Conservation (phyloP, 1,140 invertebrate genomes). For the Euwallacea similis region DNA sequence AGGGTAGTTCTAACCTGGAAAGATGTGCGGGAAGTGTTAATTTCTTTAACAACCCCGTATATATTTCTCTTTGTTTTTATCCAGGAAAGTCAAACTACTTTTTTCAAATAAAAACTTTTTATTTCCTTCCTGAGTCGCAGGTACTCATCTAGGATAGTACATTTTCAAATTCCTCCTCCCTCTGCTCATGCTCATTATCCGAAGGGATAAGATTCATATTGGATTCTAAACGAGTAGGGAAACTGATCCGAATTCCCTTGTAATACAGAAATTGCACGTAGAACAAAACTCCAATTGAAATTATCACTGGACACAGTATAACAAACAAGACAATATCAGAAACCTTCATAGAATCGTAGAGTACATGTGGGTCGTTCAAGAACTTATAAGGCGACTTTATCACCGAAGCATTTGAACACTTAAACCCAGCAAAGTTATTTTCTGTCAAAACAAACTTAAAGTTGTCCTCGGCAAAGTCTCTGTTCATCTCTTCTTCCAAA, state of each 20-base stretch:
- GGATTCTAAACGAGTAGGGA: slow-evolving; percentile 32
- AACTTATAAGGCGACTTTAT: background rate
- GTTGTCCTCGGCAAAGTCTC: slow-evolving; percentile 47
- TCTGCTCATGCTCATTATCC: slow-evolving; percentile 19
- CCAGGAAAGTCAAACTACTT: too few species aligned
- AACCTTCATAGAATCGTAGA: slow-evolving; percentile 9
- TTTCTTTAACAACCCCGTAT: too few species aligned
- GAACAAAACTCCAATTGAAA: slow-evolving; percentile 42
- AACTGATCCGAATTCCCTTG: slow-evolving; percentile 27
- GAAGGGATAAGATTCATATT: slow-evolving; percentile 39
- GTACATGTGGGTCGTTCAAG: background rate
- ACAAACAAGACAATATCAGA: slow-evolving; percentile 36
- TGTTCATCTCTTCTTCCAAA: slow-evolving; percentile 48
- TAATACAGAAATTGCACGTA: slow-evolving; percentile 46
- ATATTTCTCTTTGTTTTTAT: too few species aligned
- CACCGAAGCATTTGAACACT: background rate
- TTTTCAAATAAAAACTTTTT: too few species aligned
- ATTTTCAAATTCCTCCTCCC: slow-evolving; percentile 5
- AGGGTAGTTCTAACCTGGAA: too few species aligned
- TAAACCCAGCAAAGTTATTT: background rate
- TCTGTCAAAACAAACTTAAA: slow-evolving; percentile 40
- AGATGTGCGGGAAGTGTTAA: too few species aligned
- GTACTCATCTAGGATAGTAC: background rate
- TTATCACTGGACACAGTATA: slow-evolving; percentile 38
- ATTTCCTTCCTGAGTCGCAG: background rate